Evolutionary conservation across 2,888 invertebrate species (phyloP).

Genomic region (Cataglyphis livida): DNA sequence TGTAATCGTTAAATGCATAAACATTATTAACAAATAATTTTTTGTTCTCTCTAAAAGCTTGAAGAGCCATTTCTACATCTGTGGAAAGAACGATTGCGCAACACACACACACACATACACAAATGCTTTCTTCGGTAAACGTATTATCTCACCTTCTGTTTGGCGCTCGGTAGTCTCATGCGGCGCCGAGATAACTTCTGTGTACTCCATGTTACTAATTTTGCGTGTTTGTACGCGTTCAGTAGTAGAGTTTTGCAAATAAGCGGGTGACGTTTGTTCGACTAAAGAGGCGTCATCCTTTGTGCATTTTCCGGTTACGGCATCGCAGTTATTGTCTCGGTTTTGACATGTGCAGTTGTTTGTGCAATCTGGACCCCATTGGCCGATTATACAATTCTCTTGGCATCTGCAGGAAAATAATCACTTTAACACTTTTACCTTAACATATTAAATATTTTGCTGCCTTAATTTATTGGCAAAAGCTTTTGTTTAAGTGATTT

Average conservation of each 20-base stretch:
- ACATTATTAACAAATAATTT: background rate
- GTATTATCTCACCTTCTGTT: conserved; percentile 43
- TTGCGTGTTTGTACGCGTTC: conserved; percentile 25
- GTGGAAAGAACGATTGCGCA: conserved; percentile 18
- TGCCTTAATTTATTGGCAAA: background rate
- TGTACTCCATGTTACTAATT: background rate
- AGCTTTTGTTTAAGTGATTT: background rate
- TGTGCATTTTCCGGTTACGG: conserved; percentile 88
- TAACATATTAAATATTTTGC: background rate
- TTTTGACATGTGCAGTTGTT: conserved; percentile 88
- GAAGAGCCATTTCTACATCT: conserved; percentile 4
- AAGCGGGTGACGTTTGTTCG: conserved; percentile 13
- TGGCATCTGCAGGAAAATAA: conserved; percentile 75
- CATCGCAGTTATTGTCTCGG: conserved; percentile 81
- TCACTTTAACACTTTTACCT: background rate
- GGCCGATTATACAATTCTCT: conserved; percentile 88
- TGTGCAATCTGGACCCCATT: conserved; percentile 91
- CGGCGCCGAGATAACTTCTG: conserved; percentile 2
- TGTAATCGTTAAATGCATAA: background rate
- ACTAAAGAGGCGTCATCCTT: conserved; percentile 23
- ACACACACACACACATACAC: background rate
- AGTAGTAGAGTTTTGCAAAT: conserved; percentile 18
- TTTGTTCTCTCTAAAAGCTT: background rate
- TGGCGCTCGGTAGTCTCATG: conserved; percentile 35
- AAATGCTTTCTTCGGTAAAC: conserved; percentile 18